Conservation (phyloP, 2,113 vertebrate species). For the Nothocercus julius region DNA sequence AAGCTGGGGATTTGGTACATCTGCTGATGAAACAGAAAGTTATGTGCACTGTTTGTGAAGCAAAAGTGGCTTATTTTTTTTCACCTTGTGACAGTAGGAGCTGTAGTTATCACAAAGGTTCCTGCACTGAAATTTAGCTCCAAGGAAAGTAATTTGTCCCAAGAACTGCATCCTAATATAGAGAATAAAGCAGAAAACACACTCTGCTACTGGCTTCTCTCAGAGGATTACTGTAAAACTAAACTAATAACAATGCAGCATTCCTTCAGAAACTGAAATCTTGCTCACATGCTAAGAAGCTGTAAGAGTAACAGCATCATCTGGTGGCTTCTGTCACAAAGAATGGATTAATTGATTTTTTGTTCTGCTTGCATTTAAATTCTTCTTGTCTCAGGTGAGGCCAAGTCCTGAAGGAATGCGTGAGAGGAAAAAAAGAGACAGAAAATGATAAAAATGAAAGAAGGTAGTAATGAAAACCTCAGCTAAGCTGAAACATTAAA, state of each 20-base stretch:
- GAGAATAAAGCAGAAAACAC: slow-evolving; percentile 51
- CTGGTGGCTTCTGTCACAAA: slow-evolving; percentile 67
- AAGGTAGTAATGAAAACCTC: slow-evolving; percentile 28
- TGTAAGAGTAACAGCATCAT: slow-evolving; percentile 72
- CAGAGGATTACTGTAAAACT: slow-evolving; percentile 63
- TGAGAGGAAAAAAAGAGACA: slow-evolving; percentile 26
- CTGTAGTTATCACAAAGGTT: neutral
- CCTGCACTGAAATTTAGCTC: neutral
- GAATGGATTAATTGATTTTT: slow-evolving; percentile 67
- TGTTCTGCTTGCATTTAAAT: slow-evolving; percentile 61
- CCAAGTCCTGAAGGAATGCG: slow-evolving; percentile 40
- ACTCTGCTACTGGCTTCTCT: slow-evolving; percentile 43
- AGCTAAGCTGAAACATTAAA: slow-evolving; percentile 28
- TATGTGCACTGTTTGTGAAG: neutral
- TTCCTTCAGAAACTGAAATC: slow-evolving; percentile 65
- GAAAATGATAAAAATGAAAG: slow-evolving; percentile 50
- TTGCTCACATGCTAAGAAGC: slow-evolving; percentile 65
- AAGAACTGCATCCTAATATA: slow-evolving; percentile 15
- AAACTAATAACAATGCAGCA: slow-evolving; percentile 59
- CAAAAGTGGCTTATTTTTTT: neutral
- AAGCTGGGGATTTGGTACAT: neutral
- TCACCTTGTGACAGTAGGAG: neutral
- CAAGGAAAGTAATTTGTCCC: slow-evolving; percentile 35
- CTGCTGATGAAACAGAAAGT: neutral
- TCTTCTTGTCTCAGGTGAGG: slow-evolving; percentile 43